Evolutionary conservation across 2,113 vertebrate species (phyloP).

Genomic region (Corythornis vintsioides): DNA sequence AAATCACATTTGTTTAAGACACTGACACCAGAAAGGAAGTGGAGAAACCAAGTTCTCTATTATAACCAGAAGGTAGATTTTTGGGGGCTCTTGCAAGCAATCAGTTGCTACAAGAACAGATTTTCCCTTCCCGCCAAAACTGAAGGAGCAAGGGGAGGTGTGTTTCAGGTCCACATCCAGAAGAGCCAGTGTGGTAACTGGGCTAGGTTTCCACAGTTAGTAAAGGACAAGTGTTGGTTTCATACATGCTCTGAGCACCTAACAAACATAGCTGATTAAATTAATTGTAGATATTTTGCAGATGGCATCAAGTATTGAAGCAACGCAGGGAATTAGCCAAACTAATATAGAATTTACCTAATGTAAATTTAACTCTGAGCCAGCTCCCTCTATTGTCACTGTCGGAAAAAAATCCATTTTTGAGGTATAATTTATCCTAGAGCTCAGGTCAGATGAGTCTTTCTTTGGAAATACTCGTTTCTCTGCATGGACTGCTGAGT

Average conservation of each 20-base stretch:
- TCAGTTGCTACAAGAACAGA: neutral
- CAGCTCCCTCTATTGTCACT: neutral
- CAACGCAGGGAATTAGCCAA: neutral
- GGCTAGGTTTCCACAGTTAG: neutral
- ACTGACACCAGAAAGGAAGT: neutral
- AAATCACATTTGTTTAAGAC: neutral
- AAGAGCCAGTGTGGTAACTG: neutral
- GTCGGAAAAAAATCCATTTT: neutral
- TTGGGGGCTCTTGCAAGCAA: rapidly evolving
- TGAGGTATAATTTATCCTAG: neutral
- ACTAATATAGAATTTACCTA: neutral
- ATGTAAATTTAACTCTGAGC: neutral
- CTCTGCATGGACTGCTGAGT: neutral
- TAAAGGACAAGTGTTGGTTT: neutral
- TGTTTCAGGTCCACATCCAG: neutral
- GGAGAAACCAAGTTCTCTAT: neutral
- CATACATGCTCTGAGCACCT: neutral
- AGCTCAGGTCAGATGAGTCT: neutral
- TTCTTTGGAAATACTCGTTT: neutral
- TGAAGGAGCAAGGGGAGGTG: neutral
- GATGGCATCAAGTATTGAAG: neutral
- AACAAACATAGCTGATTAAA: neutral
- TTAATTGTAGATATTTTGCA: neutral
- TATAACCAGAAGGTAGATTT: neutral
- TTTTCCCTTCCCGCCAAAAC: neutral